These are phyloP conservation scores for Dendrophyllia cribrosa DNA, from an alignment of 64 coral and sea anemone species.

Conservation along the genomic window DNA sequence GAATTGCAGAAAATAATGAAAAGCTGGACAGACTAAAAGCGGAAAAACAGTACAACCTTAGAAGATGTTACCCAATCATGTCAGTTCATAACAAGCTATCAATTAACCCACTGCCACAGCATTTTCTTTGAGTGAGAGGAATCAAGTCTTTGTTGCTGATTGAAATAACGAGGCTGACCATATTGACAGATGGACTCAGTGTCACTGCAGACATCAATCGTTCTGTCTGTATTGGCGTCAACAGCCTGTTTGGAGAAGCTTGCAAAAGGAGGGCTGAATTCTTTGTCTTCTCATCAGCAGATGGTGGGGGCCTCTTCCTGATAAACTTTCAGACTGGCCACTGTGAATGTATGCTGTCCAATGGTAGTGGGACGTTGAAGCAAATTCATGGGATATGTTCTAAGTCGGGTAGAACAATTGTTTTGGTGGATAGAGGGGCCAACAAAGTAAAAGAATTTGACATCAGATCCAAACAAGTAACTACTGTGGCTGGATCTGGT, in stretches of 20 bases:
- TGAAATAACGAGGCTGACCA: constrained; percentile 66
- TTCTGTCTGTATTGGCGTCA: constrained; percentile 42
- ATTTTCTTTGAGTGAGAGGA: constrained; percentile 52
- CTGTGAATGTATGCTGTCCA: constrained; percentile 59
- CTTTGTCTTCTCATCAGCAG: constrained; percentile 64
- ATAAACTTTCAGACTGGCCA: constrained; percentile 64
- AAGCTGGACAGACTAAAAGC: constrained; percentile 43
- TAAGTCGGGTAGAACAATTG: constrained; percentile 40
- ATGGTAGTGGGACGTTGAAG: constrained; percentile 69
- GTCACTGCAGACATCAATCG: constrained; percentile 63
- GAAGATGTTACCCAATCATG: constrained; percentile 49
- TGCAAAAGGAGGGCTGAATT: constrained; percentile 38
- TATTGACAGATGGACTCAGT: constrained; percentile 50
- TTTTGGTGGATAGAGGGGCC: constrained; percentile 62
- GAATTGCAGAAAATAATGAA: constrained; percentile 67
- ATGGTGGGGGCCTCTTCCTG: constrained; percentile 67
- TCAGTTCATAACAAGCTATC: constrained; percentile 58
- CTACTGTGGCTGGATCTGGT: constrained; percentile 60
- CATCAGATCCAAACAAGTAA: constrained; percentile 34
- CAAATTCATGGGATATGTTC: constrained; percentile 61
- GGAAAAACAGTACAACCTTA: constrained; percentile 47
- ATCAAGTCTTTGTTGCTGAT: constrained; percentile 68
- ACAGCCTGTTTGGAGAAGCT: constrained; percentile 59
- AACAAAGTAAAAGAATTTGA: constrained; percentile 69
- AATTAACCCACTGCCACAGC: constrained; percentile 44